A percentile compares a stretch with the other conserved stretches of the same genome.
Conservation (phyloP, 1,140 invertebrate species). For the Musca domestica region DNA sequence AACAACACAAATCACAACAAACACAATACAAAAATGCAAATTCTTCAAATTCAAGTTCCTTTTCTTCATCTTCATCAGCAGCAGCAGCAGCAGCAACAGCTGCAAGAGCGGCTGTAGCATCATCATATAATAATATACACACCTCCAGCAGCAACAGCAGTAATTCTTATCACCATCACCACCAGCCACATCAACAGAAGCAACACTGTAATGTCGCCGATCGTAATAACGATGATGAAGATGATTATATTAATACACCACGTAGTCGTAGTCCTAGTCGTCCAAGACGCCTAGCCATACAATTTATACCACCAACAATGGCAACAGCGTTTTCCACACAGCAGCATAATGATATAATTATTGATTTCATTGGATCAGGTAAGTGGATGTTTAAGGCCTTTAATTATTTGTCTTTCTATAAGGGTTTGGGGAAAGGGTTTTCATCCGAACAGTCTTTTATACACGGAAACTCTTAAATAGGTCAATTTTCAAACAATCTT, state of each 20-base stretch:
- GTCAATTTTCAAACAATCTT: neutral
- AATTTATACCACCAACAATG: conserved; percentile 28
- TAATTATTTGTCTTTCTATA: too few relatives aligned
- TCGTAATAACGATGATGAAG: neutral
- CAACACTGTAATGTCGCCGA: neutral
- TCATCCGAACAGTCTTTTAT: too few relatives aligned
- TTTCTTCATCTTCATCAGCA: conserved; percentile 15
- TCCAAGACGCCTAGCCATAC: conserved; percentile 19
- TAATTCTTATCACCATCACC: conserved; percentile 23
- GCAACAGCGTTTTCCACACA: conserved; percentile 14
- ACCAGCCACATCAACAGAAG: conserved; percentile 15
- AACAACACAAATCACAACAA: conserved; percentile 36
- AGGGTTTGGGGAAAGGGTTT: too few relatives aligned
- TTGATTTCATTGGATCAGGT: conserved; percentile 59
- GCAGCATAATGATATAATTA: conserved; percentile 59
- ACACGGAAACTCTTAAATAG: neutral
- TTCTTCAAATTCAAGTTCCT: conserved; percentile 25
- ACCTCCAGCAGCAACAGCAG: conserved; percentile 24
- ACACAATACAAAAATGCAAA: conserved; percentile 24
- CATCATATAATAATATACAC: conserved; percentile 21
- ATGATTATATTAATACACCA: neutral
- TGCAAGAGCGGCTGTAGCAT: too few relatives aligned
- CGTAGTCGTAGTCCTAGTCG: conserved; percentile 15
- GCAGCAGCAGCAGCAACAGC: conserved; percentile 8
- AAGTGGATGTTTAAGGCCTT: conserved; percentile 41